phyloP scores from a whole-genome alignment of 1,140 invertebrate genomes.

The Drosophila nigromelanica region DNA sequence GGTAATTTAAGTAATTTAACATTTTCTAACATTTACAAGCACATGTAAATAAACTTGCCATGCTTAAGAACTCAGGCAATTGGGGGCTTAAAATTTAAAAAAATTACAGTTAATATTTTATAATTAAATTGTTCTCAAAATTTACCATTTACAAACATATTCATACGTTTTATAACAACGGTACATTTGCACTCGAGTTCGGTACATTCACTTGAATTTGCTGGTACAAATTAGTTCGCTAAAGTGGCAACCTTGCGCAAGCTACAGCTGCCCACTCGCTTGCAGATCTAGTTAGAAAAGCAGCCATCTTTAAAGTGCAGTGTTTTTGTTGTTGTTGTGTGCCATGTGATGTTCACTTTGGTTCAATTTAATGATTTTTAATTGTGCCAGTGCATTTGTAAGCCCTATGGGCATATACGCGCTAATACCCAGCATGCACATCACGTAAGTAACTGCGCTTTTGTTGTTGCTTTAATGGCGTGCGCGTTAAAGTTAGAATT shows the following conservation, averaged over 20 bases:
- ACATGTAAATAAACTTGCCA: too few relatives aligned
- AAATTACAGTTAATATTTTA: too few relatives aligned
- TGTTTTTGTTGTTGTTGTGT: neutral
- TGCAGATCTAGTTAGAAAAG: neutral
- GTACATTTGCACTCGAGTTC: neutral
- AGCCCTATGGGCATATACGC: neutral
- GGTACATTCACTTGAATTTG: neutral
- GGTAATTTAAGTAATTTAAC: too few relatives aligned
- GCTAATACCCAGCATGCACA: constrained; percentile 6
- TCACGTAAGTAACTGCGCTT: constrained; percentile 14
- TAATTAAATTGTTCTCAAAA: too few relatives aligned
- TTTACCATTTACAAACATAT: neutral
- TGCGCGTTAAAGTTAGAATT: constrained; percentile 9
- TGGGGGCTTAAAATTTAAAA: too few relatives aligned
- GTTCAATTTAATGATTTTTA: neutral
- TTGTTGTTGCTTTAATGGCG: constrained; percentile 18
- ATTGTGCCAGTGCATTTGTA: neutral
- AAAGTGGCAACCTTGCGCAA: neutral
- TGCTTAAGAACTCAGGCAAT: too few relatives aligned
- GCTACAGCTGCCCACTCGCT: neutral
- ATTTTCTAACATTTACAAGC: too few relatives aligned
- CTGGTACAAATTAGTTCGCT: neutral
- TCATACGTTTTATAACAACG: neutral
- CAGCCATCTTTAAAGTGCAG: neutral
- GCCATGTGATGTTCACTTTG: neutral